Percentiles rank a stretch among this genome's conserved stretches.
These are phyloP conservation scores for Eidolon helvum DNA, from an alignment of 2,113 vertebrate genomes.

Conservation along the genomic window DNA sequence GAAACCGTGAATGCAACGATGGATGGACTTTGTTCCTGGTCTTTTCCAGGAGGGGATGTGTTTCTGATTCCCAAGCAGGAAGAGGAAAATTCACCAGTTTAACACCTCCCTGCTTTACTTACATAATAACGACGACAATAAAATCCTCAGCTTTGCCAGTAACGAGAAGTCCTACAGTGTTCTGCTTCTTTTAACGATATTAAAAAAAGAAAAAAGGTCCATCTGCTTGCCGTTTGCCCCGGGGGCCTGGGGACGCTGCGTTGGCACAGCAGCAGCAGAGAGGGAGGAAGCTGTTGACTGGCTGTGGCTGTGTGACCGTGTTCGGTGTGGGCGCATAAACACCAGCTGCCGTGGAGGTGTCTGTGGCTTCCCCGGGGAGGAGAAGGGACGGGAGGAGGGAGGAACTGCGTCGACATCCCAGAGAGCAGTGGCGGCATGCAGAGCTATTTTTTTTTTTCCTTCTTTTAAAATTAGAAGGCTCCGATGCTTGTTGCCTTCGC, in stretches of 20 bases:
- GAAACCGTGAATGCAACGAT: neutral
- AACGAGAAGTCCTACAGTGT: neutral
- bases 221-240: constrained; percentile 41
- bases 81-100: neutral
- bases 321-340: neutral
- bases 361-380: neutral
- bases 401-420: neutral
- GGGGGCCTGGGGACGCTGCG: neutral
- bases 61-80: neutral
- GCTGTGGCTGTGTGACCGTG: neutral
- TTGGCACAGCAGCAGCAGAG: neutral
- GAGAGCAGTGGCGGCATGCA: neutral
- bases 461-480: constrained; percentile 4
- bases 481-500: neutral
- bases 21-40: neutral
- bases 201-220: neutral
- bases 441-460: neutral
- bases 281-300: neutral
- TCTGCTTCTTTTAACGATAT: constrained; percentile 39
- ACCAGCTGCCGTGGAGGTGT: neutral
- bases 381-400: neutral
- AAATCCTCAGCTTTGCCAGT: neutral
- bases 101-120: constrained; percentile 2
- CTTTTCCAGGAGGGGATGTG: neutral
- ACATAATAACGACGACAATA: neutral